Base-by-base conservation (phyloP, 2,888 invertebrate genomes). In the Hesperia comma region DNA sequence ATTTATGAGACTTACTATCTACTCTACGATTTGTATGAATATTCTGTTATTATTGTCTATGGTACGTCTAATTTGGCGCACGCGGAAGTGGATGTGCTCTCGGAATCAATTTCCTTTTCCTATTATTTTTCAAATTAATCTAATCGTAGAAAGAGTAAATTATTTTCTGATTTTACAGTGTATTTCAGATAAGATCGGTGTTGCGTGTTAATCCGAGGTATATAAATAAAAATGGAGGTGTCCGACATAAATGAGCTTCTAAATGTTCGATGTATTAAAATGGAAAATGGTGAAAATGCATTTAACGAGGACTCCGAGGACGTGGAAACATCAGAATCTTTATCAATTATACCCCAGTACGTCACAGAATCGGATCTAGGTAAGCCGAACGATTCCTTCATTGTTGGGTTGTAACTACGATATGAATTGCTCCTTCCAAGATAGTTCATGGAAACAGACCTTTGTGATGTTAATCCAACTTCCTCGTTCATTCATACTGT, bases 351-450 rank as follows among this genome's bases (percentile, higher is more conserved):
- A 40, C 87, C 89, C 2, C 91, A 93, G 67, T 93, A 92, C 69
- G 93, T 92, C 5, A 86, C 88, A 0, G 93, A 93, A 69, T 83
- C 87, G 1, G 93, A 93, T 74, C 79, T 93, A 67, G 90, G 93
- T 93, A 79, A 78, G 84, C 74, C 12, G 10, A 37, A 8, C 3
- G 37, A 12, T 37, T 37, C 6, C 41, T 15, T 43, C 49, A 51
- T 43, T n/a, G 7, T 8, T n/a, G n/a, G n/a, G n/a, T n/a, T n/a
- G n/a, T n/a, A n/a, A n/a, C n/a, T n/a, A n/a, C n/a, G n/a, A n/a
- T n/a, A n/a, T n/a, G n/a, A n/a, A n/a, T n/a, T n/a, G n/a, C n/a
- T n/a, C n/a, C n/a, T n/a, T n/a, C n/a, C 37, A 26, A 26, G 26
- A 2, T 26, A 26, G n/a, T n/a, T n/a, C 26, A 26, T 26, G 26